These are phyloP conservation scores for Tachysurus fulvidraco DNA, from an alignment of 2,113 vertebrate species.

Conservation along the genomic window DNA sequence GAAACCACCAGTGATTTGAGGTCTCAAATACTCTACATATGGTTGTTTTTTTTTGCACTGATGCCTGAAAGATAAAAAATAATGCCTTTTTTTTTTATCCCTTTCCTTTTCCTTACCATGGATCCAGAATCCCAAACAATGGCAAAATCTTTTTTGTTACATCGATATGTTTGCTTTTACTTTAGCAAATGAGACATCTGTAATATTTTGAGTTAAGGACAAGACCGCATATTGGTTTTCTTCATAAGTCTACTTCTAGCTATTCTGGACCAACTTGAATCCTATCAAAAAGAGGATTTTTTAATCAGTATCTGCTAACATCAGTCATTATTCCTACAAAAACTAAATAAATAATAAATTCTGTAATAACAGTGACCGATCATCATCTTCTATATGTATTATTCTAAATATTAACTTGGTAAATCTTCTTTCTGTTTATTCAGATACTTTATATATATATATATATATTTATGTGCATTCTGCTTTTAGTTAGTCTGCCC, in stretches of 20 bases:
- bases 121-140: neutral
- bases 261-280: neutral
- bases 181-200: neutral
- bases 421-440: neutral
- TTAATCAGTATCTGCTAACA: neutral
- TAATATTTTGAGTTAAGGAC: neutral
- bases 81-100: neutral
- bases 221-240: neutral
- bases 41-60: conserved; percentile 3
- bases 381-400: neutral
- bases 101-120: neutral
- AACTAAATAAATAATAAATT: neutral
- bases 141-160: neutral
- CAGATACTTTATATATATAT: neutral
- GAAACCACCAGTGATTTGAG: conserved; percentile 1
- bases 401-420: neutral
- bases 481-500: neutral
- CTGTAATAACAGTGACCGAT: neutral
- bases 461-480: neutral
- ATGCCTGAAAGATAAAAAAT: conserved; percentile 17
- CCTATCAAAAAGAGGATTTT: neutral
- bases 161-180: neutral
- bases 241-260: neutral
- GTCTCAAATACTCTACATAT: conserved; percentile 8
- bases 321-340: neutral